Percentiles rank a stretch among this genome's conserved stretches.
Evolutionary conservation across 2,113 vertebrate species (phyloP).

Genomic region (Mastomys natalensis): DNA sequence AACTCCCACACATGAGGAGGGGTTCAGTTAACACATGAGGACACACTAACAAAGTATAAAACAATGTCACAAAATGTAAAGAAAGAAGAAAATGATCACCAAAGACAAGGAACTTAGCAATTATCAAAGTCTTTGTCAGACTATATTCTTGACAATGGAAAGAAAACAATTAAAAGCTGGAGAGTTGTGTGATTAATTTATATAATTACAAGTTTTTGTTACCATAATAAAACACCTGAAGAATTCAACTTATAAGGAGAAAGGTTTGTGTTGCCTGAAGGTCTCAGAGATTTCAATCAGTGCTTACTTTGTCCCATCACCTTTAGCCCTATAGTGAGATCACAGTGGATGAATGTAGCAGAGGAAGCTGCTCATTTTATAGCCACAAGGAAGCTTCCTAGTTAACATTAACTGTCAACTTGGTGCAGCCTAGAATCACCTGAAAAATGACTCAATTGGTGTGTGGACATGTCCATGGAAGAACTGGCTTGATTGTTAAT

Average conservation of each 20-base stretch:
- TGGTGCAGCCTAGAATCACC: neutral
- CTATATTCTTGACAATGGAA: neutral
- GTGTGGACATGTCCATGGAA: neutral
- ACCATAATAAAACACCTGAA: neutral
- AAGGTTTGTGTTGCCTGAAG: neutral
- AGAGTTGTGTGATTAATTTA: neutral
- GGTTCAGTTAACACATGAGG: too few relatives aligned
- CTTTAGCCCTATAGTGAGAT: neutral
- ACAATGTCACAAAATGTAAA: neutral
- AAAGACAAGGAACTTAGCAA: neutral
- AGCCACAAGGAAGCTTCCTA: neutral
- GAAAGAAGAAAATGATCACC: neutral
- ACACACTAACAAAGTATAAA: neutral
- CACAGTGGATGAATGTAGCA: too few relatives aligned
- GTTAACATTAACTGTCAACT: neutral
- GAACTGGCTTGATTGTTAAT: neutral
- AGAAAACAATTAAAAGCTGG: neutral
- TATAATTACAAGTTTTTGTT: neutral
- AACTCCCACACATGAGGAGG: neutral
- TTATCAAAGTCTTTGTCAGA: neutral
- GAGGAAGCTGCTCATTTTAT: neutral
- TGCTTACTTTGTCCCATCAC: too few relatives aligned
- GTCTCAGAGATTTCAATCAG: neutral
- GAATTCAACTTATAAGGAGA: neutral
- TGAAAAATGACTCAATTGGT: neutral